These are phyloP conservation scores for Hecatera dysodea DNA, from an alignment of 2,888 invertebrate genomes.

Conservation along the genomic window DNA sequence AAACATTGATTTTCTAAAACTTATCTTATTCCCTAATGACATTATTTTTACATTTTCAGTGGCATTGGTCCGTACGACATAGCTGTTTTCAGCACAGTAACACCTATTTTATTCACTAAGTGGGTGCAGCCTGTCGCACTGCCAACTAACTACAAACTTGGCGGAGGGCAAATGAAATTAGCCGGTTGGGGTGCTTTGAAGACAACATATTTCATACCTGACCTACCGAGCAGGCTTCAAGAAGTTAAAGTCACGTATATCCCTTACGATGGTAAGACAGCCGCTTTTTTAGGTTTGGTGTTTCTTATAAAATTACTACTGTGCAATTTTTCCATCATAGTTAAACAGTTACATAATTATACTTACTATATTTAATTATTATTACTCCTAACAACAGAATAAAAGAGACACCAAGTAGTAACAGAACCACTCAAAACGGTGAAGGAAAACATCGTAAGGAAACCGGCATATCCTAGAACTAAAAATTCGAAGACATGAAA, in stretches of 20 bases:
- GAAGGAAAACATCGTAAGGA: too few relatives aligned
- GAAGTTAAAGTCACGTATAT: slow-evolving; percentile 84
- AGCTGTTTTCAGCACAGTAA: slow-evolving; percentile 84
- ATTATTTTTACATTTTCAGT: slow-evolving; percentile 25
- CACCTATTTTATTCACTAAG: slow-evolving; percentile 78
- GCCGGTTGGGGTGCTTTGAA: slow-evolving; percentile 89
- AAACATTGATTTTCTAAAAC: neutral
- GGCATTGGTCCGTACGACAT: slow-evolving; percentile 89
- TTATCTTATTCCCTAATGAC: neutral
- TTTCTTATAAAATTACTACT: neutral
- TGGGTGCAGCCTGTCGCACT: slow-evolving; percentile 85
- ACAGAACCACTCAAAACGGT: too few relatives aligned
- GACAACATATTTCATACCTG: slow-evolving; percentile 80
- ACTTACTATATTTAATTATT: neutral
- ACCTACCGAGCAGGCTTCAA: slow-evolving; percentile 83
- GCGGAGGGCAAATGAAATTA: slow-evolving; percentile 73
- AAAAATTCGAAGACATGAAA: too few relatives aligned
- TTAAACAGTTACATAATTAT: neutral
- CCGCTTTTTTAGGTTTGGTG: neutral
- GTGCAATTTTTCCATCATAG: neutral
- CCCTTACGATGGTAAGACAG: slow-evolving; percentile 78
- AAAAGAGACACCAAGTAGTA: too few relatives aligned
- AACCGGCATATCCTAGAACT: too few relatives aligned
- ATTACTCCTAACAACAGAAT: neutral
- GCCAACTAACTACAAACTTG: slow-evolving; percentile 76